Percentiles rank a stretch among this genome's conserved stretches.
Conservation (phyloP, 2,888 invertebrate genomes). For the Melieria crassipennis region DNA sequence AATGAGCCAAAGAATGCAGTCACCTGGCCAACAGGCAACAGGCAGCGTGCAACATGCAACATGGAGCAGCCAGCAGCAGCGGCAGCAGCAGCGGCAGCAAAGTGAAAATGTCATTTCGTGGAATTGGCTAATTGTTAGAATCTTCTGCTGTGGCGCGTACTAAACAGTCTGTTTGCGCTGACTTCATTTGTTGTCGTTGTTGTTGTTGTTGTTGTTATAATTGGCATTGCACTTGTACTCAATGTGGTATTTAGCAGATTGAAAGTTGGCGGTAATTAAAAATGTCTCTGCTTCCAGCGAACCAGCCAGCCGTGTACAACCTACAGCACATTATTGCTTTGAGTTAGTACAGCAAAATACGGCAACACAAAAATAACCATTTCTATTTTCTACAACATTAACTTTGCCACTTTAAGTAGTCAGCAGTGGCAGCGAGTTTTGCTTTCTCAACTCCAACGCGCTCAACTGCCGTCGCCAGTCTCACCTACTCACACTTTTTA, state of each 20-base stretch:
- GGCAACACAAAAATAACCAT: too few relatives aligned
- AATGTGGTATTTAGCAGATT: constrained; percentile 46
- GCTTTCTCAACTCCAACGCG: too few relatives aligned
- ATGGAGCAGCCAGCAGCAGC: constrained; percentile 29
- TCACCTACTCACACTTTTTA: too few relatives aligned
- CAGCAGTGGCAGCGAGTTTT: too few relatives aligned
- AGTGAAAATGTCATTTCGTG: constrained; percentile 48
- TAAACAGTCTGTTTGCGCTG: constrained; percentile 10
- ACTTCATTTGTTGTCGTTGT: neutral
- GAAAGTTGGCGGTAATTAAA: constrained; percentile 46
- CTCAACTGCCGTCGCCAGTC: too few relatives aligned
- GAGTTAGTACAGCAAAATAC: too few relatives aligned
- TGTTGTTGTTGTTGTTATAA: neutral
- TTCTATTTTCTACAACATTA: too few relatives aligned
- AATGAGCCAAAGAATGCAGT: constrained; percentile 41
- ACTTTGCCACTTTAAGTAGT: too few relatives aligned
- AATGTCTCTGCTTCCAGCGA: constrained; percentile 41
- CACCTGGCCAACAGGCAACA: constrained; percentile 24
- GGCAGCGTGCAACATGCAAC: constrained; percentile 12
- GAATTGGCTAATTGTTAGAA: constrained; percentile 49
- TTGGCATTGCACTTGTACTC: constrained; percentile 39
- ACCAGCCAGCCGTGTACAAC: constrained; percentile 22
- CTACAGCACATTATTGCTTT: too few relatives aligned
- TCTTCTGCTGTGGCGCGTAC: constrained; percentile 36
- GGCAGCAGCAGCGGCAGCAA: constrained; percentile 37